Percentiles rank a stretch among this genome's conserved stretches.
Evolutionary conservation across 2,888 invertebrate genomes (phyloP).

Genomic region (Drosophila suboccidentalis): DNA sequence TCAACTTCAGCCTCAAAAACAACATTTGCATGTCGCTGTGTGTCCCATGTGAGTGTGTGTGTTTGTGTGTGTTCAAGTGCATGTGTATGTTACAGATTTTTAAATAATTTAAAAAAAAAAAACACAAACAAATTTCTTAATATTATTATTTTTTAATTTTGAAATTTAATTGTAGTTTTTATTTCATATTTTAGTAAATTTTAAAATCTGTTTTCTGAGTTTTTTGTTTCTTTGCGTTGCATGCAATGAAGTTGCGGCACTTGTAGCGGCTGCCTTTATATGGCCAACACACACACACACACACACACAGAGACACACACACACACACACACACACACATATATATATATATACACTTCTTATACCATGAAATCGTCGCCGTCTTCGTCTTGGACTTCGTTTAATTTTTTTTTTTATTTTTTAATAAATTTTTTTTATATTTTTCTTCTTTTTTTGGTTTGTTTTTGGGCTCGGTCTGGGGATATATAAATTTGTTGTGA

Average conservation of each 20-base stretch:
- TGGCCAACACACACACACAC: conserved; percentile 36
- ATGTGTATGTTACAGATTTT: conserved; percentile 18
- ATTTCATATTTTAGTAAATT: not conserved
- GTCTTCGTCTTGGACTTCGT: conserved; percentile 14
- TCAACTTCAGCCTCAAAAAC: conserved; percentile 14
- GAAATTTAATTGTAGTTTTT: not conserved
- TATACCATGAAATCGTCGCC: conserved; percentile 41
- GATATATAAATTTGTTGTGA: conserved; percentile 29
- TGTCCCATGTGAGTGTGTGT: conserved; percentile 14
- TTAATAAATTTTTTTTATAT: not conserved
- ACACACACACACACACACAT: conserved; percentile 15
- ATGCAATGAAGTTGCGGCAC: conserved; percentile 64
- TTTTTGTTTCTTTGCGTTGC: conserved; percentile 47
- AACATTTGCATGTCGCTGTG: conserved; percentile 42
- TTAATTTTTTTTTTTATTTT: conserved; percentile 5
- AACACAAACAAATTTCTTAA: conserved; percentile 12
- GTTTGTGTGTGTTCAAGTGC: conserved; percentile 2
- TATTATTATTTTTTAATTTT: conserved; percentile 28
- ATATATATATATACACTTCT: conserved; percentile 16
- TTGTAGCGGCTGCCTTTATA: conserved; percentile 63
- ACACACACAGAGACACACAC: conserved; percentile 9
- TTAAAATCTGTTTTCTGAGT: conserved; percentile 12
- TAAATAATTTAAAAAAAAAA: not conserved
- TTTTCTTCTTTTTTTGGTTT: conserved; percentile 15
- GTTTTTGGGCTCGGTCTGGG: conserved; percentile 17